Base-by-base conservation (phyloP, 2,797 vertebrate genomes). In the Eupleurogrammus muticus region DNA sequence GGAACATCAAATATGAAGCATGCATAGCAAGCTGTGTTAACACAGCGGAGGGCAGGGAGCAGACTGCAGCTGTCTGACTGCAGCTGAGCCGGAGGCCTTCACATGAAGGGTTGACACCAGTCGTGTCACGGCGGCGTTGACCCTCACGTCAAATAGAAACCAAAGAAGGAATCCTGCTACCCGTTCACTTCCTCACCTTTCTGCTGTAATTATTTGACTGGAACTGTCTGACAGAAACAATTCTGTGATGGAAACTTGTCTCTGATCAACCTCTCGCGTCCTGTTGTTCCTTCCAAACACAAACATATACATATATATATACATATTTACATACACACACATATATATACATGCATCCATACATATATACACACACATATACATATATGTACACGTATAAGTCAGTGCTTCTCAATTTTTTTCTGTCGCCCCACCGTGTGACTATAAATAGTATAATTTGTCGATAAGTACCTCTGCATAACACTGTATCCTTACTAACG, bases 161-260 rank as follows among this genome's bases (percentile, higher is more conserved):
- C 19, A 28, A 46, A 40, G 1, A 47, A 5, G 21, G 32, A 21
- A 21, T 19, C 24, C 28, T 35, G 17, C 28, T 12, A 48, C 2
- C 38, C n/a, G 52, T 28, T 61, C 10, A 24, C 20, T 57, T n/a
- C 54, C 10, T 44, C 16, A 9, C 16, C 12, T 70, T 32, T 51
- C 6, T 32, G 35, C 16, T 49, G 13, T 0, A 44, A 19, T 61
- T 1, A 59, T 66, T 79, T 12, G 2, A n/a, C 57, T 67, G 46
- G 46, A 52, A 81, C 57, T 2, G 49, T 35, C 13, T 78, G 75
- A 76, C 73, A 78, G 52, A 48, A 11, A 51, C 55, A 58, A 71
- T 72, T 63, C 63, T 60, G 0, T 48, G 72, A 66, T 28, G 17
- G 24, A 59, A 65, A 17, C 35, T 38, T 47, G 24, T 55, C 34